Base-by-base conservation (phyloP, 2,888 invertebrate genomes). In the Oligia latruncula region DNA sequence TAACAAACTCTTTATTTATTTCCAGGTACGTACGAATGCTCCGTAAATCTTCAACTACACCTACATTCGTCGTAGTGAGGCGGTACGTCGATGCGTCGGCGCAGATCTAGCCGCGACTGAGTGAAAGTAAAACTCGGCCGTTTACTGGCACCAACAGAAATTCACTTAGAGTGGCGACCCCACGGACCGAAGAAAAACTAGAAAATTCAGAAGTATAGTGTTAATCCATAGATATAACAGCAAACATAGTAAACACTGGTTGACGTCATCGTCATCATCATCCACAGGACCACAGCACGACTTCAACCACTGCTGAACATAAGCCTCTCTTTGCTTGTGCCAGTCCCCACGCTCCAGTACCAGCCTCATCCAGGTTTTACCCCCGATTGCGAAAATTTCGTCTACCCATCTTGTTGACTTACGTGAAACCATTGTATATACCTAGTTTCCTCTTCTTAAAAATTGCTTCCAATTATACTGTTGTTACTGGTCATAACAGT, bases 81-180 rank as follows among this genome's bases (percentile, higher is more conserved):
- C 83, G 43, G 88, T 79, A 87, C 80, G 62, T 80, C 67, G 71
- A 76, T 77, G 81, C 88, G 60, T 77, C 81, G 73, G 88, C 87
- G 88, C 87, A 88, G 75, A 82, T 88, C 85, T 85, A 87, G 81
- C 85, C 76, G 75, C 80, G 83, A 79, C 80, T 75, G 73, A 89
- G 92, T 91, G 92, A 93, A 92, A 92, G 93, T 92, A 90, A 90
- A 88, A 81, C 87, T 87, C 78, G 79, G 43, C 73, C 70, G 81
- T 77, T 83, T 89, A 82, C 84, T 76, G 74, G 78, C 71, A 87
- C 78, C 79, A 60, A 78, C 85, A 83, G 82, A 88, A 87, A 89
- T 90, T 85, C 81, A 87, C 81, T 90, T 85, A 85, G 77, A 81
- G 11, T 74, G 77, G 68, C 78, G 73, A 84, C 83, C 85, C 67